Conservation (phyloP, 2,888 invertebrate species). For the Eristalis tenax region DNA sequence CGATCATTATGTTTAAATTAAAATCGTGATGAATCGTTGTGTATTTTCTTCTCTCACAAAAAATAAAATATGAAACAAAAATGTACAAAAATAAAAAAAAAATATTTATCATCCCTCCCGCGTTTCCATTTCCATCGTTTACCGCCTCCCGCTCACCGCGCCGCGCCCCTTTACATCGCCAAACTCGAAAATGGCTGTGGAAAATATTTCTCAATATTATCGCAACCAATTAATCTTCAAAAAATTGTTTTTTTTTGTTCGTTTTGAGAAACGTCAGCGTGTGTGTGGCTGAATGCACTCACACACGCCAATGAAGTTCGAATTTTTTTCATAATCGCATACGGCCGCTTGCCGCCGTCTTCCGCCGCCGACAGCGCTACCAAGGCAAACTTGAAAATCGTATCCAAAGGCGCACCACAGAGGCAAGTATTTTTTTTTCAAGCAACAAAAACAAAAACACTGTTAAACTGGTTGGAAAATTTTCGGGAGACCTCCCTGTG, state of each 20-base stretch:
- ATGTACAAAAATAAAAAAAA: slow-evolving; percentile 13
- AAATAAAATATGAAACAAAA: background rate
- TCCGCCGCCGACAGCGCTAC: background rate
- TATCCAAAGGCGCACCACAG: slow-evolving; percentile 27
- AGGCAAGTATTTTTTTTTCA: slow-evolving; percentile 23
- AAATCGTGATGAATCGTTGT: slow-evolving; percentile 24
- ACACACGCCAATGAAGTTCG: slow-evolving; percentile 22
- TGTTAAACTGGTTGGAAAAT: slow-evolving; percentile 44
- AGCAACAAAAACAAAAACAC: slow-evolving; percentile 19
- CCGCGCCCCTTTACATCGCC: slow-evolving; percentile 10
- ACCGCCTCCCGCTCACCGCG: background rate
- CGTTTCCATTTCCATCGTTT: slow-evolving; percentile 1
- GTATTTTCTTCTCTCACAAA: background rate
- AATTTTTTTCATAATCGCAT: slow-evolving; percentile 48
- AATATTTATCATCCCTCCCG: slow-evolving; percentile 19
- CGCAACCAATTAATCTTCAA: slow-evolving; percentile 56
- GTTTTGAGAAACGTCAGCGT: background rate
- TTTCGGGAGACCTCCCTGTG: slow-evolving; percentile 26
- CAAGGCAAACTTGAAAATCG: slow-evolving; percentile 45
- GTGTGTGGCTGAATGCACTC: slow-evolving; percentile 16
- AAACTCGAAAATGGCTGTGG: slow-evolving; percentile 23
- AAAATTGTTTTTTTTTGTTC: background rate
- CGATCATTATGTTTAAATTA: background rate
- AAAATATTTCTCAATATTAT: slow-evolving; percentile 58
- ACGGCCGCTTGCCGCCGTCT: background rate